Evolutionary conservation across 2,888 invertebrate species (phyloP), one percentile per base, ranked within the genome.

Genomic region (Aporophyla nigra): DNA sequence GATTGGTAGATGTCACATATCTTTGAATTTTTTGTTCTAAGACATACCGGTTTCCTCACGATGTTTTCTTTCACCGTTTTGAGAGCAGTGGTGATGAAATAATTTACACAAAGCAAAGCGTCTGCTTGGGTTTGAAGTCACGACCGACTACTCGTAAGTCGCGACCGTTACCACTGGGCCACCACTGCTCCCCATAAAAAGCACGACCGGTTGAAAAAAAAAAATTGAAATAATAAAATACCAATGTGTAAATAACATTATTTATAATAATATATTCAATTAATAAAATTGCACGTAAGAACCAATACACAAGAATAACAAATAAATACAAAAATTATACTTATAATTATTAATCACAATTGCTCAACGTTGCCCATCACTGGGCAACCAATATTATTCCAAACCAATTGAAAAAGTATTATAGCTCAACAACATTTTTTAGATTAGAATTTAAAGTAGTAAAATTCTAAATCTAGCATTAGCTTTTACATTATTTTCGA

Each of bases 311-410:
- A 70, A 78, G 71, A 74, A 49, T 78, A 86, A 87, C 86, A 84
- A 85, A 86, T 75, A 86, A 84, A 85, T 82, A 83, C 75, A 85
- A 83, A n/a, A 86, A 78, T 72, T 80, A 80, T 85, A 62, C 87
- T 89, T 88, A 88, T 71, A 83, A 84, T 83, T 84, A 86, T 80
- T 74, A 77, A 88, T 88, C 82, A 81, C 88, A 87, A 78, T 80
- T 71, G 75, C 73, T 82, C 69, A 71, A 58, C 6, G 65, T 77
- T 82, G 76, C 76, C 74, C 74, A 66, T 0, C 10, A 21, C 0
- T 75, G 69, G 70, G 43, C 69, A 71, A 74, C 54, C 61, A 53
- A 49, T 49, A 61, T 43, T 46, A 56, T 58, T 77, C 63, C 71
- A 59, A 67, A 80, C 71, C 62, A 67, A 80, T 69, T 24, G 65